A percentile compares a stretch with the other conserved stretches of the same genome.
phyloP scores from a whole-genome alignment of 2,888 invertebrate species.

The Heterodera filipjevi region DNA sequence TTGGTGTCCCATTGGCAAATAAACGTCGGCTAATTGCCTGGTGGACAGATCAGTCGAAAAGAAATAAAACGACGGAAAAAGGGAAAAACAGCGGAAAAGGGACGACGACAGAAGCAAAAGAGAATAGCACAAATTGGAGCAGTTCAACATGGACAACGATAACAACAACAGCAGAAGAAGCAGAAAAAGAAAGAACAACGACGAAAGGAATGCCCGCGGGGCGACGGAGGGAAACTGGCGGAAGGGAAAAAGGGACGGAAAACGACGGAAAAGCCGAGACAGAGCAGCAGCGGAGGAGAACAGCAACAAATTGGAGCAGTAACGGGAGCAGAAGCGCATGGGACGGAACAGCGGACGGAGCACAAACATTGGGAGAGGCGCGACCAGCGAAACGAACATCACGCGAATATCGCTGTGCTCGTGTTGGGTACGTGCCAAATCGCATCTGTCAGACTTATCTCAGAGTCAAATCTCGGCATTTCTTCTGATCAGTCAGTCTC shows the following conservation, averaged over 20 bases:
- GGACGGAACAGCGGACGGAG: not conserved
- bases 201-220: no score
- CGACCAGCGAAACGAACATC: not conserved
- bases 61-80: not conserved
- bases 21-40: not conserved
- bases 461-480: no score
- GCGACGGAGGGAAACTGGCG: no score
- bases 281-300: no score
- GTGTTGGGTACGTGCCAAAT: not conserved
- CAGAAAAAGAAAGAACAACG: no score
- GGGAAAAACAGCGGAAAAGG: not conserved
- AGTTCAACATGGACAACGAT: not conserved
- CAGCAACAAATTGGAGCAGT: not conserved
- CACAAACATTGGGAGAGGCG: not conserved
- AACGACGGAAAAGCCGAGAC: not conserved
- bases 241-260: not conserved
- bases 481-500: not conserved
- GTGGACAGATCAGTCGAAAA: not conserved
- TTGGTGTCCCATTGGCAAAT: not conserved
- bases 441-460: no score
- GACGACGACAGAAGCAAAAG: not conserved
- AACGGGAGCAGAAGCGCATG: not conserved
- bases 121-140: not conserved
- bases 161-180: not conserved
- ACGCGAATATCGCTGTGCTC: not conserved